phyloP scores from a whole-genome alignment of 2,888 invertebrate genomes.

The Drosophila neonasuta region DNA sequence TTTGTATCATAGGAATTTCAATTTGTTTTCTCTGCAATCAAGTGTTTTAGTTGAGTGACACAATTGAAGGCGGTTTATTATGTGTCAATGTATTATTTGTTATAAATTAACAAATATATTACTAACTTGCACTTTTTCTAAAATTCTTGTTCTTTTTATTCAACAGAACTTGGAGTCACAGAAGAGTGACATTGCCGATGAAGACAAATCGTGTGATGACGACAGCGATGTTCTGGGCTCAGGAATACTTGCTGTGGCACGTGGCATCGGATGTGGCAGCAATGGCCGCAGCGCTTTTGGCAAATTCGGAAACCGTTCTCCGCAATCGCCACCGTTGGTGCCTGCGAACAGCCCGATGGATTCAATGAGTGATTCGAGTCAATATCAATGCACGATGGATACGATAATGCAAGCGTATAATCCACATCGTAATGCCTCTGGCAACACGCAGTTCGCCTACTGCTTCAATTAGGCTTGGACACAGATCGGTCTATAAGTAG shows the following conservation, averaged over 20 bases:
- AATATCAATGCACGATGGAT: slow-evolving; percentile 78
- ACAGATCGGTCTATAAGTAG: not conserved
- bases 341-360: slow-evolving; percentile 33
- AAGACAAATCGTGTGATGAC: slow-evolving; percentile 61
- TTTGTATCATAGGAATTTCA: too few relatives aligned
- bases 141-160: too few relatives aligned
- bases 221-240: slow-evolving; percentile 50
- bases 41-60: too few relatives aligned
- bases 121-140: too few relatives aligned
- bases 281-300: slow-evolving; percentile 52
- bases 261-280: slow-evolving; percentile 37
- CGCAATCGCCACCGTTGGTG: slow-evolving; percentile 26
- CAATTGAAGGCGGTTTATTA: too few relatives aligned
- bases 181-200: slow-evolving; percentile 45
- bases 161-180: slow-evolving; percentile 61
- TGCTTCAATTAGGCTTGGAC: slow-evolving; percentile 62
- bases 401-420: slow-evolving; percentile 79
- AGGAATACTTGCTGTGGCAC: slow-evolving; percentile 53
- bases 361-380: slow-evolving; percentile 54
- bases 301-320: slow-evolving; percentile 59
- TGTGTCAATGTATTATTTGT: too few relatives aligned
- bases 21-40: too few relatives aligned
- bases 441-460: slow-evolving; percentile 71
- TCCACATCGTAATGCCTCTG: slow-evolving; percentile 70
- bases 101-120: too few relatives aligned